A percentile compares a stretch with the other conserved stretches of the same genome.
Evolutionary conservation across 2,797 vertebrate species (phyloP).

Genomic region (Platalea minor): DNA sequence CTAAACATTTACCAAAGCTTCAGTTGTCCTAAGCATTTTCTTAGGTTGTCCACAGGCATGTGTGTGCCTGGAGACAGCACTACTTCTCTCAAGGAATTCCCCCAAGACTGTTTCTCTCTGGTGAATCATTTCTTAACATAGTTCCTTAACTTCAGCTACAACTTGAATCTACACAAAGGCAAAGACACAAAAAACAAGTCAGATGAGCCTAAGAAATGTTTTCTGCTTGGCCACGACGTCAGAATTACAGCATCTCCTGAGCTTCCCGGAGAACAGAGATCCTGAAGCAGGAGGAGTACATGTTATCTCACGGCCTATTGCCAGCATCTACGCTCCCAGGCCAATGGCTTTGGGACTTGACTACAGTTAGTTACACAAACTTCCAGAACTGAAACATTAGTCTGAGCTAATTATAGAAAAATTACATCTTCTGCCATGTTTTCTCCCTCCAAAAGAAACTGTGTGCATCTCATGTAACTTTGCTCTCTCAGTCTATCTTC

Average conservation of each 20-base stretch:
- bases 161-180: not conserved
- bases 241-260: not conserved
- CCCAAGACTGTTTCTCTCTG: not conserved
- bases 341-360: not conserved
- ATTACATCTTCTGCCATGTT: fast-evolving
- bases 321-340: not conserved
- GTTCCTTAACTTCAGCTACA: not conserved
- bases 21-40: not conserved
- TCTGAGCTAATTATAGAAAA: not conserved
- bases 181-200: not conserved
- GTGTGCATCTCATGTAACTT: not conserved
- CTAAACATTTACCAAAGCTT: not conserved
- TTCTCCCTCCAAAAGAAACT: not conserved
- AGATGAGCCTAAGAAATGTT: not conserved
- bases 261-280: not conserved
- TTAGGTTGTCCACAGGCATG: not conserved
- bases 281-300: not conserved
- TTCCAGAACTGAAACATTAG: not conserved
- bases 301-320: not conserved
- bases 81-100: not conserved
- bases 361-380: not conserved
- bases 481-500: not conserved
- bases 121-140: not conserved
- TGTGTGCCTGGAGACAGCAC: fast-evolving
- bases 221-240: not conserved